These are phyloP conservation scores for Rhinoptilus africanus DNA, from an alignment of 2,113 vertebrate species.

Conservation along the genomic window DNA sequence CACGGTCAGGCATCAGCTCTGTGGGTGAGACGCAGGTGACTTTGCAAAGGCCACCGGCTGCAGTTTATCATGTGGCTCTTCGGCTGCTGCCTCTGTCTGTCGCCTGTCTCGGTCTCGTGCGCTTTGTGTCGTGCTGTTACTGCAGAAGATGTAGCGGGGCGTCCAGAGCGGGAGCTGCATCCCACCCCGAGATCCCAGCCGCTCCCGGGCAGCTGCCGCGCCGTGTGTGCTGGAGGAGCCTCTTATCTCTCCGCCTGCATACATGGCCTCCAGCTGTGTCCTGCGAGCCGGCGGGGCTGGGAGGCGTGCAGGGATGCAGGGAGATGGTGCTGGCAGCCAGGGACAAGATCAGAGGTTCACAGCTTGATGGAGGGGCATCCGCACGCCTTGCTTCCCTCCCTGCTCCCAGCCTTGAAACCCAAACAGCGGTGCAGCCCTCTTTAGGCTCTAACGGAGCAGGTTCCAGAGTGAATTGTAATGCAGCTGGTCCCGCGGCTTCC, in stretches of 20 bases:
- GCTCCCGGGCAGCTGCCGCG: rapidly evolving
- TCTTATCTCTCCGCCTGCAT: background rate
- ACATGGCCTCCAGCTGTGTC: background rate
- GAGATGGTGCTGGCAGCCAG: background rate
- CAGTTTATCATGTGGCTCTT: background rate
- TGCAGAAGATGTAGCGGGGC: background rate
- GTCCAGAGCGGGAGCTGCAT: background rate
- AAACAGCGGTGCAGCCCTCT: rapidly evolving
- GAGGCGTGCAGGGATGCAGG: background rate
- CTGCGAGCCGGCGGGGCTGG: background rate
- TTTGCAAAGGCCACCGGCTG: background rate
- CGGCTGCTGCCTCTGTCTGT: background rate
- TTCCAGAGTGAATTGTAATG: background rate
- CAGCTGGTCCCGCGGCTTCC: background rate
- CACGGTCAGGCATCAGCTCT: rapidly evolving
- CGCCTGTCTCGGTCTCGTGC: background rate
- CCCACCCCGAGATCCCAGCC: rapidly evolving
- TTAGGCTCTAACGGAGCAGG: background rate
- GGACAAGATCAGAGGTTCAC: background rate
- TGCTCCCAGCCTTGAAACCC: background rate
- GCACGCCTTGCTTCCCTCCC: background rate
- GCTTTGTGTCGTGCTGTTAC: rapidly evolving
- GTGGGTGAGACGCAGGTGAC: background rate
- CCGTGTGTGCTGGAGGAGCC: background rate
- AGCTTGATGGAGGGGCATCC: background rate